These are phyloP conservation scores for Vulpes lagopus DNA, from an alignment of 2,113 vertebrate genomes.

Conservation along the genomic window DNA sequence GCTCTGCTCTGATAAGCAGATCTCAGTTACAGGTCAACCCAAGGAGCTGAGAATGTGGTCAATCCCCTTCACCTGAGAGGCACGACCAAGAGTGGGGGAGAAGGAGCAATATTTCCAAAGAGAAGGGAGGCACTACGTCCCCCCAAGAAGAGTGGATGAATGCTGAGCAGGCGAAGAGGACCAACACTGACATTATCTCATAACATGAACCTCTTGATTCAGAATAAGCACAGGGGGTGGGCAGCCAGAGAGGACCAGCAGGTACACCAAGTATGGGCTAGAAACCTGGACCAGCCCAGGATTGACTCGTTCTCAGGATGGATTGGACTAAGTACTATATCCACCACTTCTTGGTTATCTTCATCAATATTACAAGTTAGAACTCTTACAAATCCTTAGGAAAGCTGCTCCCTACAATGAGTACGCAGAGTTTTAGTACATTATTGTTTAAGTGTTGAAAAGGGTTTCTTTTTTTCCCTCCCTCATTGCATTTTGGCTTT, in stretches of 20 bases:
- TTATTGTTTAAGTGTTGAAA: conserved; percentile 75
- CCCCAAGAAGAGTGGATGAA: neutral
- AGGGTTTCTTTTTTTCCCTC: conserved; percentile 63
- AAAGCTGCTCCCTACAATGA: conserved; percentile 57
- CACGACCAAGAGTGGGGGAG: neutral
- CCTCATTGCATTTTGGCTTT: conserved; percentile 76
- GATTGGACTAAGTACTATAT: neutral
- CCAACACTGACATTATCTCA: neutral
- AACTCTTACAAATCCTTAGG: conserved; percentile 28
- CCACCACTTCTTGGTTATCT: neutral
- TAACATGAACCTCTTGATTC: neutral
- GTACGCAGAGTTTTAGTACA: conserved; percentile 44
- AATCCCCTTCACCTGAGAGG: neutral
- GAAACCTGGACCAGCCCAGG: neutral
- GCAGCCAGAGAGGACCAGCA: neutral
- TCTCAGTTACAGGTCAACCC: neutral
- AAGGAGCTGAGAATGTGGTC: neutral
- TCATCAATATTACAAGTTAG: neutral
- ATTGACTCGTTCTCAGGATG: neutral
- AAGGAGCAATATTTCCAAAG: neutral
- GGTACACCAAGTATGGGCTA: neutral
- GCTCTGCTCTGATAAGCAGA: neutral
- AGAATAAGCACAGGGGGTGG: neutral
- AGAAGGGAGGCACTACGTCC: neutral
- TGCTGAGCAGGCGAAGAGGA: neutral